A percentile compares a stretch with the other conserved stretches of the same genome.
phyloP scores from a whole-genome alignment of 2,113 vertebrate species.

The Nycticebus coucang region DNA sequence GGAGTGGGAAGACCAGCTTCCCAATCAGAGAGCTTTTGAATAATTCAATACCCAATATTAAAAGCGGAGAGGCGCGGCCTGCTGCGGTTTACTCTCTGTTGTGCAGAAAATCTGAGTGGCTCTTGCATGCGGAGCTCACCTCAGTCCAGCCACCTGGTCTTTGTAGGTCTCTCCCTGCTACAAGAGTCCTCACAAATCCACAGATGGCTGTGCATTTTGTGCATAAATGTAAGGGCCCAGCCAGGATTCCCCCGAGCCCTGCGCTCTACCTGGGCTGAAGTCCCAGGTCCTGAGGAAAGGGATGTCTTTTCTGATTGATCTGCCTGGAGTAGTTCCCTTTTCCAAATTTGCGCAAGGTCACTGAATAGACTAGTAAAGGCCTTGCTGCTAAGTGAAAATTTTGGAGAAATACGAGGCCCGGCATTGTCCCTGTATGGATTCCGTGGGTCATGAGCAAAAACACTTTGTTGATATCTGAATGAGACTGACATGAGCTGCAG shows the following conservation, averaged over 20 bases:
- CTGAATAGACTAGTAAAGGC: background rate
- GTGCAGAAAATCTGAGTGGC: background rate
- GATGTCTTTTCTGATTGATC: background rate
- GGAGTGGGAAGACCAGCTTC: constrained; percentile 60
- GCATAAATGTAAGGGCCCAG: background rate
- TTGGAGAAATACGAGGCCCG: background rate
- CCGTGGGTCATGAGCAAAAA: background rate
- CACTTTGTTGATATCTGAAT: background rate
- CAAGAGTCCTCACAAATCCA: background rate
- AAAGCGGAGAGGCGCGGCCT: constrained; percentile 30
- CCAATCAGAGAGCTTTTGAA: constrained; percentile 70
- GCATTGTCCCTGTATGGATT: background rate
- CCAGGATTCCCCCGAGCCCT: too few relatives aligned
- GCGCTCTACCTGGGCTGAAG: background rate
- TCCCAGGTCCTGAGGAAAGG: background rate
- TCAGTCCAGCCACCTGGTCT: background rate
- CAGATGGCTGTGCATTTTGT: background rate
- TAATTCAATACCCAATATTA: constrained; percentile 64
- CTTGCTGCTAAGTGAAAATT: background rate
- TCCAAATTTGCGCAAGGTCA: background rate
- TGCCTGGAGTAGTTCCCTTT: background rate
- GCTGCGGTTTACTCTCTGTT: background rate
- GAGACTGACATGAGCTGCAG: background rate
- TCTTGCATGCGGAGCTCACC: rapidly evolving
- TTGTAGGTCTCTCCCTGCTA: rapidly evolving